Percentiles rank a stretch among this genome's conserved stretches.
phyloP scores from a whole-genome alignment of 2,888 invertebrate species.

The Chaetogeoica ovagalla region DNA sequence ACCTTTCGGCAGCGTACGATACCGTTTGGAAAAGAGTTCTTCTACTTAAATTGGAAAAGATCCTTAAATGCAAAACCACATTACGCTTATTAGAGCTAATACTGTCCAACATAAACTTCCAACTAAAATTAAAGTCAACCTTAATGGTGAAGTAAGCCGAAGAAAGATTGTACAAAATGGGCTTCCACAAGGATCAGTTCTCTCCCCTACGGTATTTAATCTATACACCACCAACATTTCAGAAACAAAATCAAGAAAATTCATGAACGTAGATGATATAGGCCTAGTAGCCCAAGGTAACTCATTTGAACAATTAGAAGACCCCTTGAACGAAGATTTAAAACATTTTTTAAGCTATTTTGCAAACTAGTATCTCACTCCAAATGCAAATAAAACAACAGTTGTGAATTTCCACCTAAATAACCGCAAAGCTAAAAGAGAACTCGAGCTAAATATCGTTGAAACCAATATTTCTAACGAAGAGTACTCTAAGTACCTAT shows the following conservation, averaged over 20 bases:
- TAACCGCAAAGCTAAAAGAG: not conserved
- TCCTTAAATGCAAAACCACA: no score
- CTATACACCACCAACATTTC: not conserved
- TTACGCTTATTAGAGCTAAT: no score
- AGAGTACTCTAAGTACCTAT: not conserved
- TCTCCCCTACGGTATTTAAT: no score
- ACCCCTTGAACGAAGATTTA: not conserved
- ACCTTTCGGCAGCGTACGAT: no score
- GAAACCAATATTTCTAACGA: slow-evolving; percentile 4
- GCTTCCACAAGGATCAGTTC: no score
- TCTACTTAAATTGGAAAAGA: no score
- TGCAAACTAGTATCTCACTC: not conserved
- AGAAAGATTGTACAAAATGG: no score
- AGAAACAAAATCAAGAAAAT: slow-evolving; percentile 3
- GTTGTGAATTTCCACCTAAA: not conserved
- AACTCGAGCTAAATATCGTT: not conserved
- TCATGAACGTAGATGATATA: not conserved
- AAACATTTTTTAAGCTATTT: not conserved
- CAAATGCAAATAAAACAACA: not conserved
- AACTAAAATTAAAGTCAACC: no score
- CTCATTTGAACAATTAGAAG: not conserved
- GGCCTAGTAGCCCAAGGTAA: slow-evolving; percentile 1
- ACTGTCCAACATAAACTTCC: no score
- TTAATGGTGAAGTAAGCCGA: no score
- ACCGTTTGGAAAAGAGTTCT: no score